Conservation (phyloP, 2,797 vertebrate genomes). For the Cichlasoma orientale region DNA sequence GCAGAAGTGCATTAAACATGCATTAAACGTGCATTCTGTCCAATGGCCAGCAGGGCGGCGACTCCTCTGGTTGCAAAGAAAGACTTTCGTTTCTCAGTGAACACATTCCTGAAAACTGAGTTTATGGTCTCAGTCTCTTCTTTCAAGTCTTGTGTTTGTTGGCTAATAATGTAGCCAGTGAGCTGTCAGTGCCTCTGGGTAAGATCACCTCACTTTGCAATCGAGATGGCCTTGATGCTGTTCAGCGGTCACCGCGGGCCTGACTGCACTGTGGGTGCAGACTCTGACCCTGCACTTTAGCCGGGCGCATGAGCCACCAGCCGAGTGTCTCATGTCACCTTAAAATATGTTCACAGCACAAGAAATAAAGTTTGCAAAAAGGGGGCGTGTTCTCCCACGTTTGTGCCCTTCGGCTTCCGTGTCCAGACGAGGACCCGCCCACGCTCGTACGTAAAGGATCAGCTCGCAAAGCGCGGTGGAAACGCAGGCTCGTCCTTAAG, state of each 20-base stretch:
- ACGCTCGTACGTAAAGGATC: too few species aligned
- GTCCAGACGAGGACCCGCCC: too few species aligned
- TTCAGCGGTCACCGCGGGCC: background rate
- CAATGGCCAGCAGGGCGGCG: background rate
- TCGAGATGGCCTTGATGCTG: background rate
- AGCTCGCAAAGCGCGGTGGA: too few species aligned
- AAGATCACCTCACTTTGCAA: background rate
- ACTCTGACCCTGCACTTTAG: background rate
- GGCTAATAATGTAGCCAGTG: background rate
- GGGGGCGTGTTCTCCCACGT: too few species aligned
- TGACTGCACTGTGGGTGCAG: background rate
- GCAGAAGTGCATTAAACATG: background rate
- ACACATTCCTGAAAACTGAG: background rate
- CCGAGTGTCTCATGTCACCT: background rate
- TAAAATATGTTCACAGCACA: too few species aligned
- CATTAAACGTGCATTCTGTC: background rate
- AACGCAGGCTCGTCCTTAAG: too few species aligned
- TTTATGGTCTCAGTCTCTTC: too few species aligned
- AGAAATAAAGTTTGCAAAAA: too few species aligned
- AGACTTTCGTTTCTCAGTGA: background rate
- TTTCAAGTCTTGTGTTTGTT: background rate
- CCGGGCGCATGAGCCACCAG: background rate
- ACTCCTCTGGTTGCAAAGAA: background rate
- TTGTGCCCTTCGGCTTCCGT: too few species aligned
- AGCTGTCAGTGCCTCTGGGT: background rate